Percentiles rank a stretch among this genome's conserved stretches.
These are phyloP conservation scores for Diplazon laetatorius DNA, from an alignment of 2,888 invertebrate species.

Conservation along the genomic window DNA sequence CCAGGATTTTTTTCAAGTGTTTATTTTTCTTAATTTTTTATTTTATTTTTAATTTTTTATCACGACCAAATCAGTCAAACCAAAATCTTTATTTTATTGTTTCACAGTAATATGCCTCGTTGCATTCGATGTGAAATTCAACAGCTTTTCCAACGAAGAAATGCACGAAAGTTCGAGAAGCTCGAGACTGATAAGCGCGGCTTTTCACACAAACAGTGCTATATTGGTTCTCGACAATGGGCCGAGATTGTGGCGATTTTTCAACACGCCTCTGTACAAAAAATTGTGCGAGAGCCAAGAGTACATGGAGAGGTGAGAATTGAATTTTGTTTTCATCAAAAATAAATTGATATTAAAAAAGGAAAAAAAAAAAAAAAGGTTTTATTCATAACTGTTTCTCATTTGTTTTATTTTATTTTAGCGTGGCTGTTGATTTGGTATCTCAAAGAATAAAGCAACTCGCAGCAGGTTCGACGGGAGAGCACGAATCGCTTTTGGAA, in stretches of 20 bases:
- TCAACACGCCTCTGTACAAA: constrained; percentile 89
- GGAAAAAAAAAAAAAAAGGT: constrained; percentile 2
- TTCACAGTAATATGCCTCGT: constrained; percentile 89
- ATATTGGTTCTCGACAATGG: constrained; percentile 89
- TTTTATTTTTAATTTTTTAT: constrained; percentile 28
- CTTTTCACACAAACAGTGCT: constrained; percentile 89
- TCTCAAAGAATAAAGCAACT: constrained; percentile 84
- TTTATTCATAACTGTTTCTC: too few relatives aligned
- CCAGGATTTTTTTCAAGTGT: too few relatives aligned
- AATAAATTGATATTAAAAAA: neutral
- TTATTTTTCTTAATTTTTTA: constrained; percentile 14
- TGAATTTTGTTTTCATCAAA: constrained; percentile 18
- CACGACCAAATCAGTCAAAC: constrained; percentile 23
- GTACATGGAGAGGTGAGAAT: constrained; percentile 87
- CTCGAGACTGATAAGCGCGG: constrained; percentile 88
- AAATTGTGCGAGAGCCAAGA: constrained; percentile 87
- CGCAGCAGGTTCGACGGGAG: constrained; percentile 74
- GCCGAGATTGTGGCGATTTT: constrained; percentile 87
- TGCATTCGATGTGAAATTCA: constrained; percentile 88
- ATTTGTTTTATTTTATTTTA: constrained; percentile 76
- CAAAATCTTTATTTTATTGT: constrained; percentile 33
- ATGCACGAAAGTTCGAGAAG: constrained; percentile 85
- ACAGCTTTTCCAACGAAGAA: constrained; percentile 87
- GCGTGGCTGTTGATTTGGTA: constrained; percentile 87
- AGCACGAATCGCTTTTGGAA: constrained; percentile 85